phyloP scores from a whole-genome alignment of 2,113 vertebrate species.

The Opisthocomus hoazin region DNA sequence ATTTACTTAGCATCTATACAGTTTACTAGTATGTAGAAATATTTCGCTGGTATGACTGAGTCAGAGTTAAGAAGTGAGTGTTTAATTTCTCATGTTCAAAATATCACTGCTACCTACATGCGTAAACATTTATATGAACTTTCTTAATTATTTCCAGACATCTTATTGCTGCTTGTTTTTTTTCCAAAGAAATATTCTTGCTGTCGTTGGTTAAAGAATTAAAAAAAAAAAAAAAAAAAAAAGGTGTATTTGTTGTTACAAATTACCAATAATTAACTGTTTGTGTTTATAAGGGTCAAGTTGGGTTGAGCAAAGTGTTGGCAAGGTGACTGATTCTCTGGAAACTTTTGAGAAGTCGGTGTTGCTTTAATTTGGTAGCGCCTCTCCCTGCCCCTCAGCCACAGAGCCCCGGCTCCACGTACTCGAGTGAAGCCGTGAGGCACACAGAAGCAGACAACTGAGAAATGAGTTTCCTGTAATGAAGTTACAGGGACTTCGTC shows the following conservation, averaged over 20 bases:
- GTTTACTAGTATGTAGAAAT: neutral
- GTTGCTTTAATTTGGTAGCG: neutral
- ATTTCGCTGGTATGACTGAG: neutral
- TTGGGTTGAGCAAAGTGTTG: neutral
- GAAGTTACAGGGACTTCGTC: slow-evolving; percentile 30
- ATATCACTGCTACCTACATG: neutral
- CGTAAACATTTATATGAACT: slow-evolving; percentile 1
- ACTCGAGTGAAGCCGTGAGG: neutral
- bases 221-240: neutral
- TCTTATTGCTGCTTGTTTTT: neutral
- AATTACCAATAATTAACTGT: neutral
- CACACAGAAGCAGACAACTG: neutral
- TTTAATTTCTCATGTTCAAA: neutral
- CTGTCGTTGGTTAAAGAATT: neutral
- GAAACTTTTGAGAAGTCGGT: neutral
- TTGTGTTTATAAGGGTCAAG: neutral
- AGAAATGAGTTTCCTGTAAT: slow-evolving; percentile 51
- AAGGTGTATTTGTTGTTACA: neutral
- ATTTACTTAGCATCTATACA: neutral
- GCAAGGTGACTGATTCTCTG: slow-evolving; percentile 22
- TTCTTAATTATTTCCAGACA: neutral
- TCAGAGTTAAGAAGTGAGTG: neutral
- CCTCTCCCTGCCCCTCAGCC: neutral
- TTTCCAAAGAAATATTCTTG: neutral
- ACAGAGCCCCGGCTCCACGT: neutral